Percentiles rank a stretch among this genome's conserved stretches.
These are phyloP conservation scores for Meriones psammophilus DNA, from an alignment of 2,797 vertebrate species.

Conservation along the genomic window DNA sequence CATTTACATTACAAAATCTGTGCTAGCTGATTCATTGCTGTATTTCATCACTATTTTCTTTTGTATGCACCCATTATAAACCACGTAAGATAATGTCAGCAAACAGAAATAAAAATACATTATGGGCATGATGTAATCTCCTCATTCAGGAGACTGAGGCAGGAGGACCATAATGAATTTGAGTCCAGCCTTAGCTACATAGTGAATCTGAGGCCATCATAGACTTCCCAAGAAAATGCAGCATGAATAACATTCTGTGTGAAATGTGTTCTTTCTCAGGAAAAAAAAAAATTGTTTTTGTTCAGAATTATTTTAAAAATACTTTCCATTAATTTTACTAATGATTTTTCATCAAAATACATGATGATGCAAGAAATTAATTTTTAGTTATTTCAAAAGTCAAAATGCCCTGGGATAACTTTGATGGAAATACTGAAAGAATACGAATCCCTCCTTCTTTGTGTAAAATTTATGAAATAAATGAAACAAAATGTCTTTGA, in stretches of 20 bases:
- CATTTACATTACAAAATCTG: conserved; percentile 47
- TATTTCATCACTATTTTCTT: conserved; percentile 28
- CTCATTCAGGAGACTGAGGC: not conserved
- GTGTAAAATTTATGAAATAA: conserved; percentile 1
- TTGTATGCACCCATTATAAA: conserved; percentile 16
- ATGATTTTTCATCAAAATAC: conserved; percentile 59
- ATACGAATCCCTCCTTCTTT: not conserved
- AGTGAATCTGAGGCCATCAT: not conserved
- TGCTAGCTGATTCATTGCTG: conserved; percentile 17
- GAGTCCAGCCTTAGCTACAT: not conserved
- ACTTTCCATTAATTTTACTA: conserved; percentile 48
- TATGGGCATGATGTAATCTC: not conserved
- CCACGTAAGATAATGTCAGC: not conserved
- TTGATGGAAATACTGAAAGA: conserved; percentile 47
- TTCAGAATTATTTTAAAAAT: conserved; percentile 3
- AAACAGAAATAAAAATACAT: conserved; percentile 48
- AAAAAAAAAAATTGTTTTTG: not conserved
- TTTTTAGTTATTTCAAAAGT: conserved; percentile 46
- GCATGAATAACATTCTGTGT: not conserved
- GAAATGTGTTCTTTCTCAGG: conserved; percentile 59
- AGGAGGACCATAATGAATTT: not conserved
- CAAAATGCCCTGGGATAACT: conserved; percentile 7
- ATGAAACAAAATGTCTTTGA: not conserved
- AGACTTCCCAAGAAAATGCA: not conserved
- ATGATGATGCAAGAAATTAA: not conserved